A percentile compares a stretch with the other conserved stretches of the same genome.
Conservation (phyloP, 1,140 invertebrate genomes). For the Pissodes strobi region DNA sequence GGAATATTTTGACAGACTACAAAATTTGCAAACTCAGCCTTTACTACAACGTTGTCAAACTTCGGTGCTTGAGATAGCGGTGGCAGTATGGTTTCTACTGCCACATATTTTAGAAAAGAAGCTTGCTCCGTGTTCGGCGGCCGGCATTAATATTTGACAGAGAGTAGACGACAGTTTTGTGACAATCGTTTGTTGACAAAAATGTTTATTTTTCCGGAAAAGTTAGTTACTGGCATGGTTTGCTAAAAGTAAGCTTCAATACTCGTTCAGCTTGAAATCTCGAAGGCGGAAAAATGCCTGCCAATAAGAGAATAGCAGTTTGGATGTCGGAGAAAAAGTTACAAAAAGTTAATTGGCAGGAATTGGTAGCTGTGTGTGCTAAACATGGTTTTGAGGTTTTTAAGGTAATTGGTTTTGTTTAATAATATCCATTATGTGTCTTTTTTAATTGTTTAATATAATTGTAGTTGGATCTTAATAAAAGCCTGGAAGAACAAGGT, state of each 20-base stretch:
- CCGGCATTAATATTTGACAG: too few species aligned
- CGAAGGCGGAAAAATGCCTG: constrained; percentile 38
- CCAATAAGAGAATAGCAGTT: constrained; percentile 66
- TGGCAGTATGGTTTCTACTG: too few species aligned
- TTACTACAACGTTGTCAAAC: too few species aligned
- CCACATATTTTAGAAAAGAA: too few species aligned
- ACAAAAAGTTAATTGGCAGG: constrained; percentile 79
- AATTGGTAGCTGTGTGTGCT: constrained; percentile 68
- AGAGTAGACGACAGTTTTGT: too few species aligned
- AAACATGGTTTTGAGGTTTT: constrained; percentile 71
- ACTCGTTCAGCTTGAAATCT: not conserved
- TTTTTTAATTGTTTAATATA: too few species aligned
- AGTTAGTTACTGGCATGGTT: constrained; percentile 25
- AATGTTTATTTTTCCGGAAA: constrained; percentile 32
- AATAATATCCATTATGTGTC: too few species aligned
- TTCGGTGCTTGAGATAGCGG: too few species aligned
- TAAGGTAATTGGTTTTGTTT: constrained; percentile 61
- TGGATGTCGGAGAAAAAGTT: constrained; percentile 88
- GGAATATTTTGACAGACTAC: too few species aligned
- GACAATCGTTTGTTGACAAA: constrained; percentile 31
- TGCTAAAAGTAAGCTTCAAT: constrained; percentile 20
- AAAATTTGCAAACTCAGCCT: too few species aligned
- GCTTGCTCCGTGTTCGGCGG: too few species aligned
- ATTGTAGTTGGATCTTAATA: constrained; percentile 74
- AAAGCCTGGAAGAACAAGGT: constrained; percentile 75